These are phyloP conservation scores for Trissolcus japonicus DNA, from an alignment of 2,888 invertebrate genomes.

Conservation along the genomic window DNA sequence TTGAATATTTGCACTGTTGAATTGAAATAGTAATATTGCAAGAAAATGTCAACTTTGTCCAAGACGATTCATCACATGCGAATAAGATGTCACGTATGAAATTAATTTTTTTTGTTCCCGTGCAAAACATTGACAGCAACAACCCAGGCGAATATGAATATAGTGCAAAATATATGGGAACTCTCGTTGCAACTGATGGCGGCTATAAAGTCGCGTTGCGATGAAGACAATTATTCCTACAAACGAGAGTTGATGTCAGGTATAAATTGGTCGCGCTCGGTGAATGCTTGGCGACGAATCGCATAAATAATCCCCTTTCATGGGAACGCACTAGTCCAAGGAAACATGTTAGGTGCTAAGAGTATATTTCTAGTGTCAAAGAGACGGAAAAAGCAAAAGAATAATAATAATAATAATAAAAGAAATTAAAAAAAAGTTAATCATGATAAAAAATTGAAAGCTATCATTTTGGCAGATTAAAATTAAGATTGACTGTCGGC, in stretches of 20 bases:
- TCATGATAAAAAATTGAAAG: too few species aligned
- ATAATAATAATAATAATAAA: too few species aligned
- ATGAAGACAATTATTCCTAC: conserved; percentile 52
- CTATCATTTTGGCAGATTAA: too few species aligned
- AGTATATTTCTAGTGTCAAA: background rate
- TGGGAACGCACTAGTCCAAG: conserved; percentile 15
- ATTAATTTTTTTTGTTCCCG: conserved; percentile 1
- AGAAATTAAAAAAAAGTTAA: too few species aligned
- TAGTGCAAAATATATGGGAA: conserved; percentile 48
- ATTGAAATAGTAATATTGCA: too few species aligned
- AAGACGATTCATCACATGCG: too few species aligned
- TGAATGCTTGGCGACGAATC: conserved; percentile 36
- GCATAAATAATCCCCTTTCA: conserved; percentile 34
- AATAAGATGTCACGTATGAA: too few species aligned
- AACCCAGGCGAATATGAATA: conserved; percentile 23
- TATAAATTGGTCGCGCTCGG: conserved; percentile 36
- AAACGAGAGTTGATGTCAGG: conserved; percentile 20
- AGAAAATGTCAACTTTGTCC: too few species aligned
- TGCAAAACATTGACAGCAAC: conserved; percentile 30
- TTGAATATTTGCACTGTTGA: too few species aligned
- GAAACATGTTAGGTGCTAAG: background rate
- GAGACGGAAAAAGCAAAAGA: background rate
- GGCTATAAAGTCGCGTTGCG: conserved; percentile 44
- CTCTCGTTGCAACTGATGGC: conserved; percentile 49
- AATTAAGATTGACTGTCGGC: too few species aligned